Conservation (phyloP, 1,140 invertebrate species). For the Potamilus streckersoni region DNA sequence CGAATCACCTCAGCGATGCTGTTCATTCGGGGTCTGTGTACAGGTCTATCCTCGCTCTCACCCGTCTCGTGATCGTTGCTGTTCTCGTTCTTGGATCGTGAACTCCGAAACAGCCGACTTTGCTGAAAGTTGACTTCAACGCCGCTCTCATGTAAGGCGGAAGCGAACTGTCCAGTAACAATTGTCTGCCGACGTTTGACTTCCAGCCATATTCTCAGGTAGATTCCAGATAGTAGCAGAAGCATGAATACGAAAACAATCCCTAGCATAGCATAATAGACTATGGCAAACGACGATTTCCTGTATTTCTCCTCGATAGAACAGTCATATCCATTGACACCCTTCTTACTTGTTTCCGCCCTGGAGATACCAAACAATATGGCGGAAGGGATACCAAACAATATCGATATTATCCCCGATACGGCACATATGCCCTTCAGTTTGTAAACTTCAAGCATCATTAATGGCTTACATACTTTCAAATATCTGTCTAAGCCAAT, state of each 20-base stretch:
- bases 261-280: conserved; percentile 5
- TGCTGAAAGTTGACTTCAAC: too few species aligned
- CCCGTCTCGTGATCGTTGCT: not conserved
- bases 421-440: conserved; percentile 4
- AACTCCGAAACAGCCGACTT: conserved; percentile 1
- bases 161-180: not conserved
- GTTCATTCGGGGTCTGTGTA: conserved; percentile 3
- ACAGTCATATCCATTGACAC: conserved; percentile 7
- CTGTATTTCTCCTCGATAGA: conserved; percentile 9
- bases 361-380: conserved; percentile 7
- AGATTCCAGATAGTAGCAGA: conserved; percentile 2
- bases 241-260: not conserved
- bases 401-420: not conserved
- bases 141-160: too few species aligned
- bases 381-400: conserved; percentile 1
- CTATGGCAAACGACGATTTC: not conserved
- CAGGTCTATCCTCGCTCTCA: not conserved
- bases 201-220: conserved; percentile 10
- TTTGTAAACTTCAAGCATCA: not conserved
- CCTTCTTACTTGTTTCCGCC: not conserved
- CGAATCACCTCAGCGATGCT: too few species aligned
- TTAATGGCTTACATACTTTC: conserved; percentile 5
- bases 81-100: not conserved
- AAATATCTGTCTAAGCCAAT: conserved; percentile 12
- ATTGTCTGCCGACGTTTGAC: conserved; percentile 17